phyloP scores from a whole-genome alignment of 2,113 vertebrate species.

The Bubo blakistoni region DNA sequence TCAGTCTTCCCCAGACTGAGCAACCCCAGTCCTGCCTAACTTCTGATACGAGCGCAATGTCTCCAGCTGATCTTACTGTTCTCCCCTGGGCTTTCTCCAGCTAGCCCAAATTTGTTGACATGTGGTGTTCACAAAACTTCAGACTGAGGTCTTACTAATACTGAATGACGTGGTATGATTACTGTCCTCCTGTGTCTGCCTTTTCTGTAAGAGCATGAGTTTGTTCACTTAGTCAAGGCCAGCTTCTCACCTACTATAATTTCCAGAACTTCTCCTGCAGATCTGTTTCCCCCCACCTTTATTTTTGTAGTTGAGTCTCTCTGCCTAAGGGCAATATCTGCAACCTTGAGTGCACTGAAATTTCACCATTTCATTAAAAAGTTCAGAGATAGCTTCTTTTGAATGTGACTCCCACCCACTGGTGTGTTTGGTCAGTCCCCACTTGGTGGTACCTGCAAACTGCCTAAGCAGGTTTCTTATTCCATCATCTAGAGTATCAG shows the following conservation, averaged over 20 bases:
- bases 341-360: not conserved
- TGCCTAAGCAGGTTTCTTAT: not conserved
- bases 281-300: not conserved
- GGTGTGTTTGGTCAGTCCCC: not conserved
- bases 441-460: not conserved
- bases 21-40: not conserved
- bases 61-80: not conserved
- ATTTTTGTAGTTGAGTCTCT: not conserved
- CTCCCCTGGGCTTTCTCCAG: not conserved
- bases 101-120: not conserved
- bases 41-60: accelerated
- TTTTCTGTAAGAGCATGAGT: not conserved
- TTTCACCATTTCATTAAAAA: not conserved
- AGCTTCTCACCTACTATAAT: not conserved
- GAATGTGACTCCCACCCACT: not conserved
- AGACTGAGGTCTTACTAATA: not conserved
- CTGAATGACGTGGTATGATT: not conserved
- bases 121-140: not conserved
- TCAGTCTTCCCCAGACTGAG: not conserved
- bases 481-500: not conserved
- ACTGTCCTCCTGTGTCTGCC: not conserved
- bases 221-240: not conserved
- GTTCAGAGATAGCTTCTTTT: not conserved
- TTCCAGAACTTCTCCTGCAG: not conserved
- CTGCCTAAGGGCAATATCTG: not conserved